Evolutionary conservation across 2,113 vertebrate species (phyloP), one percentile per base, ranked within the genome.

Genomic region (Formicarius rufipectus): DNA sequence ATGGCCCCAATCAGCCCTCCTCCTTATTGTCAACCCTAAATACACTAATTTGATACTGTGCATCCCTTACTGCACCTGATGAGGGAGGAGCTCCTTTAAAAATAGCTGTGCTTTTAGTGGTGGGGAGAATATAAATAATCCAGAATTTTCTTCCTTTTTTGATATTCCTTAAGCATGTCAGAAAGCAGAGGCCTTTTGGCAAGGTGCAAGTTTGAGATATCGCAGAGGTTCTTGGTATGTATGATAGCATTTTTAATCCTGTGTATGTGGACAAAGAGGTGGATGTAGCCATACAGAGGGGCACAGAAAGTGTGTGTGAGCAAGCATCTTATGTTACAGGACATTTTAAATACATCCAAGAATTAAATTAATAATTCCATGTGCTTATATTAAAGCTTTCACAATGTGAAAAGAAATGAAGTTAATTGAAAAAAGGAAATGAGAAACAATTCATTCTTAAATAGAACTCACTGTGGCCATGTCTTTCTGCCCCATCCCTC

Each of bases 301-400:
- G 87, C 0, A 0, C 33, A 28, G 62, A 72, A 60, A 87, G 64
- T 10, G 27, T 22, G 35, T 2, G 0, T 0, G 2, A 94, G 50
- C 17, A 49, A 72, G 62, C 53, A 56, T 84, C 91, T 80, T 63
- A 21, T 37, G 79, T 90, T 92, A 76, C 4, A 0, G 27, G 69
- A 30, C 88, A 80, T 92, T 93, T 96, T 90, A 78, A 93, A 89
- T 72, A 69, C 52, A 24, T 42, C 19, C 40, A 87, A 74, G 81
- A 96, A 72, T 94, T 95, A 91, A 96, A 92, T 89, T 80, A 94
- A 64, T 90, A 90, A 73, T 55, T 87, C 67, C 58, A 23, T 66
- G 19, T 64, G 44, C 33, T 84, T 93, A 85, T 89, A 92, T 95
- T 75, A 93, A 95, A 79, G 77, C 79, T 94, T 93, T 96, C 56